phyloP scores from a whole-genome alignment of 2,113 vertebrate species.

The Oreotrochilus melanogaster region DNA sequence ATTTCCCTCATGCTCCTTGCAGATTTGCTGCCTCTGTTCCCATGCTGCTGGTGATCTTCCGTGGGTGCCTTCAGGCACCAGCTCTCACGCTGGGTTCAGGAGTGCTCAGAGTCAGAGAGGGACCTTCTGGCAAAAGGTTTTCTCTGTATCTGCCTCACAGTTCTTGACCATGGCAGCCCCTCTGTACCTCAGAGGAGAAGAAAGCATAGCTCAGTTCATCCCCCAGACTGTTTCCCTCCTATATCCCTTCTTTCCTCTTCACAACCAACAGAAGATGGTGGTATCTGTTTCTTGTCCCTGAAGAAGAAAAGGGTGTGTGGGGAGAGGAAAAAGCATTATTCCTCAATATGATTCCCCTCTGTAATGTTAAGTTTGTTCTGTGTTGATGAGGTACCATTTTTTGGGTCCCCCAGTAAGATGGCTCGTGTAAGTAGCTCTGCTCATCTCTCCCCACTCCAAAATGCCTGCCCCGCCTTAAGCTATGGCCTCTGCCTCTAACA shows the following conservation, averaged over 20 bases:
- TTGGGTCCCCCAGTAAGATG: too few relatives aligned
- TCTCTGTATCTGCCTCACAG: neutral
- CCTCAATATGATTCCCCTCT: neutral
- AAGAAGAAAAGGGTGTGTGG: neutral
- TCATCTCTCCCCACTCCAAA: too few relatives aligned
- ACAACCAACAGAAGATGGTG: neutral
- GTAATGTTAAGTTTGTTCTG: neutral
- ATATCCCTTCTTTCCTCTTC: neutral
- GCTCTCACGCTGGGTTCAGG: neutral
- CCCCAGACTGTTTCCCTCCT: neutral
- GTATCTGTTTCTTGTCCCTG: neutral
- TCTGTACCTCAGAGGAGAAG: neutral
- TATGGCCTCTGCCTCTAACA: too few relatives aligned
- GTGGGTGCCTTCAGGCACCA: neutral
- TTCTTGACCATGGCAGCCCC: neutral
- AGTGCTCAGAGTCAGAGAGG: neutral
- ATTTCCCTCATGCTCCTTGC: neutral
- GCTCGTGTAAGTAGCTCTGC: too few relatives aligned
- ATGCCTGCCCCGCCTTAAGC: too few relatives aligned
- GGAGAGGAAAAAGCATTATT: neutral
- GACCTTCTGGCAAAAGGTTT: neutral
- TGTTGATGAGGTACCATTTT: too few relatives aligned
- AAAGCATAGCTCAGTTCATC: neutral
- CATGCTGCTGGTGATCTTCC: accelerated
- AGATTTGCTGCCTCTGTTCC: neutral